phyloP scores from a whole-genome alignment of 2,888 invertebrate species.

The Polymixis flavicincta region DNA sequence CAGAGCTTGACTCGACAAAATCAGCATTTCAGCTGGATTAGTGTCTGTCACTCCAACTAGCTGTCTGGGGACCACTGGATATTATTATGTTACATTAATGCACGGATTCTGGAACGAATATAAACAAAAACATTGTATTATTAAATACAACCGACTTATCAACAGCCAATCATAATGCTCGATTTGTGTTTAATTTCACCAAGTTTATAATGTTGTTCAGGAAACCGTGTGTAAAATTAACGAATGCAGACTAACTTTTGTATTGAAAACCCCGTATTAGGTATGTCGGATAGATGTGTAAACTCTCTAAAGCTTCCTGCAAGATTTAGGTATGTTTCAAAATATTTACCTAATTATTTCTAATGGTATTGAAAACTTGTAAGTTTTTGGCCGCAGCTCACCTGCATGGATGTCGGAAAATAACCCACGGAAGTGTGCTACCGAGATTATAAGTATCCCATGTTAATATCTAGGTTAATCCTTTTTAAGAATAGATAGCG shows the following conservation, averaged over 20 bases:
- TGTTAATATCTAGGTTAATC: no score
- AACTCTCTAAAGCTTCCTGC: background rate
- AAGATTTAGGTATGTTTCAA: background rate
- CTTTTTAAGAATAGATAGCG: no score
- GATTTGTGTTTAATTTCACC: background rate
- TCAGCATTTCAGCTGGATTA: constrained; percentile 51
- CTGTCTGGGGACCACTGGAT: constrained; percentile 15
- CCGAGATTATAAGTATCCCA: no score
- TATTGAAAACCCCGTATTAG: no score
- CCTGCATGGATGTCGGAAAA: no score
- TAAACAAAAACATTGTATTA: background rate
- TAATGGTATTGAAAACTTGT: background rate
- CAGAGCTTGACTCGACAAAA: constrained; percentile 32
- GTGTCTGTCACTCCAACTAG: constrained; percentile 19
- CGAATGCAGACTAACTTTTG: background rate
- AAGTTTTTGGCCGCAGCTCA: no score
- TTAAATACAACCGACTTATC: background rate
- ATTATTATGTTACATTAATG: background rate
- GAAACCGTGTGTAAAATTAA: background rate
- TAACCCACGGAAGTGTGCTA: no score
- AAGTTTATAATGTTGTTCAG: background rate
- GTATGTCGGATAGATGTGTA: background rate
- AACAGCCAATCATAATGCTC: background rate
- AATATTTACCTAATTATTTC: background rate
- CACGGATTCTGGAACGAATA: background rate